phyloP scores from a whole-genome alignment of 2,113 vertebrate species.

The Hypomesus transpacificus region DNA sequence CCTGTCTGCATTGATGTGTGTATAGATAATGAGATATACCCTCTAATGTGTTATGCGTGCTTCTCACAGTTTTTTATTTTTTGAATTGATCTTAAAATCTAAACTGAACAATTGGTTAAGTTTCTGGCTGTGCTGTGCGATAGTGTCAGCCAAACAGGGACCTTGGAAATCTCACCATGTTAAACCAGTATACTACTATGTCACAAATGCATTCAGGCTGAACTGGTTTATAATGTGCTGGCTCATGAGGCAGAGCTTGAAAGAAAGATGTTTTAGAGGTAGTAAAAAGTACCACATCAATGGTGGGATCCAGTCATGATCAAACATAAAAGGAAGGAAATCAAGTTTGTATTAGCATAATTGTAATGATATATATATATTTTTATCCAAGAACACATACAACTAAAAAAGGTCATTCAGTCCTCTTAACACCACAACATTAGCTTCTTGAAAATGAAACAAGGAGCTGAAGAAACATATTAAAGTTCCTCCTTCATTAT shows the following conservation, averaged over 20 bases:
- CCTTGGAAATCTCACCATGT: neutral
- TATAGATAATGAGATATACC: too few species aligned
- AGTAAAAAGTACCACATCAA: too few species aligned
- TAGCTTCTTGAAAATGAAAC: neutral
- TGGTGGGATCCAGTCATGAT: too few species aligned
- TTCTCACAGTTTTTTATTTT: neutral
- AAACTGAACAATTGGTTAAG: neutral
- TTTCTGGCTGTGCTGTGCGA: neutral
- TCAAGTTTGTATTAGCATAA: too few species aligned
- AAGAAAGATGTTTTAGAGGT: neutral
- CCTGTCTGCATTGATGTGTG: neutral
- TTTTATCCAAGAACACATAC: conserved; percentile 17
- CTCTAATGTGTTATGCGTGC: neutral
- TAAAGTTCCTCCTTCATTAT: neutral
- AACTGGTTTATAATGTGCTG: conserved; percentile 24
- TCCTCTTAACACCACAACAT: too few species aligned
- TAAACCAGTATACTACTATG: neutral
- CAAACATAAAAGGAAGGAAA: too few species aligned
- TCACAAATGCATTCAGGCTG: neutral
- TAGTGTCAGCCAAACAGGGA: conserved; percentile 1
- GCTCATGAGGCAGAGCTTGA: conserved; percentile 9
- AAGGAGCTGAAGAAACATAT: neutral
- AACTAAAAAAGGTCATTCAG: neutral
- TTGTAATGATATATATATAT: neutral
- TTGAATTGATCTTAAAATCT: neutral